Conservation (phyloP, 1,140 invertebrate genomes). For the Trinorchestia longiramus region DNA sequence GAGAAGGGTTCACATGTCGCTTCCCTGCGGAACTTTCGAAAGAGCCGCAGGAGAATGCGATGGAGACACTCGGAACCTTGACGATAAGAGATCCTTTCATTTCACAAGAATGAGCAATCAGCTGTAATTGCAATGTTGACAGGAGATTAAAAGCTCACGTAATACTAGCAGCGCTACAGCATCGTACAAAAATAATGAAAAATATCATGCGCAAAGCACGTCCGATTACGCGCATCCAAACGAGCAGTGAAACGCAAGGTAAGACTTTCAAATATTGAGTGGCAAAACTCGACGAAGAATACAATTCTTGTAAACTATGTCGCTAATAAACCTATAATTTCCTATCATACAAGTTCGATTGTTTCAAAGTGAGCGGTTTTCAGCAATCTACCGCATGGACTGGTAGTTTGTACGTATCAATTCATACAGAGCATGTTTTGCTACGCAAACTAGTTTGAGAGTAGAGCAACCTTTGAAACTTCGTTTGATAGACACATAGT, state of each 20-base stretch:
- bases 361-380: background rate
- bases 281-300: background rate
- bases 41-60: background rate
- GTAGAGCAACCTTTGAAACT: no score
- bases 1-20: background rate
- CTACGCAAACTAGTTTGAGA: no score
- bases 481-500: no score
- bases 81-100: background rate
- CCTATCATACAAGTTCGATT: background rate
- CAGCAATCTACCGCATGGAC: background rate
- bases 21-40: slow-evolving; percentile 15
- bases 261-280: background rate
- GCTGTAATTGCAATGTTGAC: background rate
- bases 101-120: slow-evolving; percentile 12
- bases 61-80: slow-evolving; percentile 23
- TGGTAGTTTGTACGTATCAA: no score
- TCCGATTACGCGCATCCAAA: background rate
- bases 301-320: background rate
- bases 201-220: background rate
- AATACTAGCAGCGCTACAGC: background rate
- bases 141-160: background rate
- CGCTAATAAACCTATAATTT: background rate
- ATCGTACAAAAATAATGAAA: background rate
- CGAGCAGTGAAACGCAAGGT: background rate
- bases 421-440: no score